A percentile compares a stretch with the other conserved stretches of the same genome.
Evolutionary conservation across 2,113 vertebrate genomes (phyloP).

Genomic region (Nothobranchius furzeri): DNA sequence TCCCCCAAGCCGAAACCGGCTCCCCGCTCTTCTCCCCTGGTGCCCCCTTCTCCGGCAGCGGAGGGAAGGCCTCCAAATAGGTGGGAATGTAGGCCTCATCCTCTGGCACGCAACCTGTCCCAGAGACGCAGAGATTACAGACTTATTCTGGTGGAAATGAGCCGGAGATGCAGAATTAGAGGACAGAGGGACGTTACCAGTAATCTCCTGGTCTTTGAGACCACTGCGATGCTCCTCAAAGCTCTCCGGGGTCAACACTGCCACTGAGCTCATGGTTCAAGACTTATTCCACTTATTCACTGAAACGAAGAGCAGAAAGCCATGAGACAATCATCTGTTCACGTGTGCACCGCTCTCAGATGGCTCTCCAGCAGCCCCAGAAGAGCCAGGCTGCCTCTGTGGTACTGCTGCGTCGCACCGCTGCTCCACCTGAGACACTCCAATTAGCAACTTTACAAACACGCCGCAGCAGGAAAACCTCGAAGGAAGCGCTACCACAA

Average conservation of each 20-base stretch:
- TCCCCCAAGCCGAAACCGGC: slow-evolving; percentile 72
- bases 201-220: slow-evolving; percentile 77
- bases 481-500: slow-evolving; percentile 13
- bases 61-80: slow-evolving; percentile 82
- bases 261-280: slow-evolving; percentile 85
- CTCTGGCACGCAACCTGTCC: slow-evolving; percentile 79
- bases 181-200: slow-evolving; percentile 56
- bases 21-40: slow-evolving; percentile 77
- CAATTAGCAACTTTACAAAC: slow-evolving; percentile 64
- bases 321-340: no score
- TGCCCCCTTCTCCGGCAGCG: slow-evolving; percentile 79
- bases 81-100: slow-evolving; percentile 82
- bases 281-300: slow-evolving; percentile 81
- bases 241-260: slow-evolving; percentile 84
- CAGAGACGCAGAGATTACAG: neutral
- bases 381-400: slow-evolving; percentile 26
- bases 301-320: slow-evolving; percentile 18
- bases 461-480: slow-evolving; percentile 18
- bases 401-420: slow-evolving; percentile 18
- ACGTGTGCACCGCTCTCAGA: neutral
- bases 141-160: neutral
- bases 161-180: neutral
- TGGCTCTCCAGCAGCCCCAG: slow-evolving; percentile 21
- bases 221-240: slow-evolving; percentile 83
- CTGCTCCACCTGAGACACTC: slow-evolving; percentile 55